Evolutionary conservation across 2,888 invertebrate species (phyloP).

Genomic region (Drosophila pegasa): DNA sequence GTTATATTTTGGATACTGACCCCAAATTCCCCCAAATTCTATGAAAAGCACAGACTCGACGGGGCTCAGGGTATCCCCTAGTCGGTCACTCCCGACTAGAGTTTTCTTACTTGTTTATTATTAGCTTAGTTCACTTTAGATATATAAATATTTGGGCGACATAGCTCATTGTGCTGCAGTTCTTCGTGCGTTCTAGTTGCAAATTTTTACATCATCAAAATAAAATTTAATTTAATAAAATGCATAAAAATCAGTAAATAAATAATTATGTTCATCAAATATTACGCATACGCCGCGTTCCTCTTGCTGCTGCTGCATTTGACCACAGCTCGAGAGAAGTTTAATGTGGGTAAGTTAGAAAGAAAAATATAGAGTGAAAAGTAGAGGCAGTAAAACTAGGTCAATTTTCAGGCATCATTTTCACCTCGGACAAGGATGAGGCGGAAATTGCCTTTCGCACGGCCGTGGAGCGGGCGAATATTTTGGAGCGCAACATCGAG

Average conservation of each 20-base stretch:
- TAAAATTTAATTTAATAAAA: too few relatives aligned
- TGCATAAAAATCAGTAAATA: conserved; percentile 28
- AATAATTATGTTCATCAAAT: conserved; percentile 45
- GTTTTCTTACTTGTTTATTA: conserved; percentile 48
- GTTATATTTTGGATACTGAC: too few relatives aligned
- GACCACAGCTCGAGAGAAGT: conserved; percentile 57
- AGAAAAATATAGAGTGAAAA: neutral
- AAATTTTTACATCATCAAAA: conserved; percentile 72
- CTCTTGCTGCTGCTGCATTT: conserved; percentile 28
- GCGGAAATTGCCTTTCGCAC: conserved; percentile 87
- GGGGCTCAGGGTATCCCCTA: too few relatives aligned
- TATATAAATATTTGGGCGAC: conserved; percentile 30
- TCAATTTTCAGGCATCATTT: conserved; percentile 84
- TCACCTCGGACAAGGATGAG: conserved; percentile 86
- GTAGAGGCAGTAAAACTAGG: conserved; percentile 46
- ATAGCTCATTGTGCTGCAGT: conserved; percentile 60
- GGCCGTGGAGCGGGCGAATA: conserved; percentile 86
- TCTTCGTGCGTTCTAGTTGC: conserved; percentile 54
- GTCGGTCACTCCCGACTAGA: neutral
- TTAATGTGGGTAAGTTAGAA: conserved; percentile 68
- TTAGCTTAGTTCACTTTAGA: conserved; percentile 62
- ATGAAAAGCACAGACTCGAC: too few relatives aligned
- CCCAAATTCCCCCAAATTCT: too few relatives aligned
- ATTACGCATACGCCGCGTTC: conserved; percentile 1
- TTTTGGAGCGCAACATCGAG: conserved; percentile 82